phyloP scores from a whole-genome alignment of 2,888 invertebrate species.

The Anticlea derivata region DNA sequence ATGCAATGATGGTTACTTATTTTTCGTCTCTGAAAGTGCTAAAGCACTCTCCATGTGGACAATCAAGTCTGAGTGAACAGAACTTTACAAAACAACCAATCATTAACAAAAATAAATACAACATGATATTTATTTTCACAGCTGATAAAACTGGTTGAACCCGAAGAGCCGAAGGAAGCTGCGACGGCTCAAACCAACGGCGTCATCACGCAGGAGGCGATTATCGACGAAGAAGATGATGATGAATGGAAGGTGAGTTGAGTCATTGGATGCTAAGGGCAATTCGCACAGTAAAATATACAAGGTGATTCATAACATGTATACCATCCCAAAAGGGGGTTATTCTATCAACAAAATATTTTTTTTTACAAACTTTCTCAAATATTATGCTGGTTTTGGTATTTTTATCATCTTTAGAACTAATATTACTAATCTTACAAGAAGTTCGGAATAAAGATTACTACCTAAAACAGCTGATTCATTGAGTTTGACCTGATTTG shows the following conservation, averaged over 20 bases:
- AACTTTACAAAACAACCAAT: not conserved
- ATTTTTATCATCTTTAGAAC: no score
- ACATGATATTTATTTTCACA: constrained; percentile 42
- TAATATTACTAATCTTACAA: no score
- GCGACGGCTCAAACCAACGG: constrained; percentile 66
- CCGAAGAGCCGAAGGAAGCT: constrained; percentile 74
- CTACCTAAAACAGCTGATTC: no score
- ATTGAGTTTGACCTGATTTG: no score
- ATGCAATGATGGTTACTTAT: constrained; percentile 21
- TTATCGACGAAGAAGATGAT: constrained; percentile 78
- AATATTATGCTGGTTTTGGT: no score
- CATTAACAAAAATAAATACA: not conserved
- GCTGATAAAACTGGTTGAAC: constrained; percentile 85
- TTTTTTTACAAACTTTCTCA: no score
- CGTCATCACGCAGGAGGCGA: constrained; percentile 62
- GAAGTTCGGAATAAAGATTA: no score
- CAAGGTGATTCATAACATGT: no score
- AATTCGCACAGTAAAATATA: not conserved
- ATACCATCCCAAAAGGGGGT: no score
- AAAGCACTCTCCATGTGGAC: constrained; percentile 14
- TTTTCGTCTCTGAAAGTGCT: constrained; percentile 24
- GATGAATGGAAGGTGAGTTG: constrained; percentile 87
- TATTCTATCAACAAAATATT: no score
- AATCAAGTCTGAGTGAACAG: constrained; percentile 10
- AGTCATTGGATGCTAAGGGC: not conserved